These are phyloP conservation scores for Nebria salina DNA, from an alignment of 2,888 invertebrate genomes.

Conservation along the genomic window DNA sequence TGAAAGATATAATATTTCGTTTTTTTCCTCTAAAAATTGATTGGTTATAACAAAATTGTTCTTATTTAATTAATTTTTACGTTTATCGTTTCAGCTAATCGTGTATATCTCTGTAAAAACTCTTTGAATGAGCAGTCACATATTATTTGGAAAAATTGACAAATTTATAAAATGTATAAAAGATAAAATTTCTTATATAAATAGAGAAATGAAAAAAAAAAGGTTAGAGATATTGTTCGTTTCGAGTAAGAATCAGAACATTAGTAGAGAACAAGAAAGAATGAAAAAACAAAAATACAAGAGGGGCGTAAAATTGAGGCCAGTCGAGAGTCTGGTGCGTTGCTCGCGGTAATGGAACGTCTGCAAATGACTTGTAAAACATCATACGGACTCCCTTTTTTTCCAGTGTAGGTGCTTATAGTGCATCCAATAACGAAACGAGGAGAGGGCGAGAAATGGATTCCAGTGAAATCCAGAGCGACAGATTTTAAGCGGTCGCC, in stretches of 20 bases:
- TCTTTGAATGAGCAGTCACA: too few species aligned
- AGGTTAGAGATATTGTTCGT: neutral
- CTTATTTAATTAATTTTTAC: too few species aligned
- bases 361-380: constrained; percentile 45
- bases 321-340: neutral
- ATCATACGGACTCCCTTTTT: constrained; percentile 2
- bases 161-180: too few species aligned
- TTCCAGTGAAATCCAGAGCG: constrained; percentile 24
- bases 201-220: neutral
- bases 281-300: neutral
- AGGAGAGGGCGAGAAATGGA: constrained; percentile 21
- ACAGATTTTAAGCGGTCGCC: constrained; percentile 37
- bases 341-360: constrained; percentile 19
- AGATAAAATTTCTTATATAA: too few species aligned
- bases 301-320: neutral
- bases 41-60: too few species aligned
- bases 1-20: too few species aligned
- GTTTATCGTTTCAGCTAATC: too few species aligned
- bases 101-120: too few species aligned
- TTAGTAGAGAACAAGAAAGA: neutral
- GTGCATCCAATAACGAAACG: constrained; percentile 14
- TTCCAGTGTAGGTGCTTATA: neutral
- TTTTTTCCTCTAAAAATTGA: too few species aligned
- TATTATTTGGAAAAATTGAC: too few species aligned
- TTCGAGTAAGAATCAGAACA: neutral